Evolutionary conservation across 2,113 vertebrate genomes (phyloP).

Genomic region (Campylomormyrus numenius): DNA sequence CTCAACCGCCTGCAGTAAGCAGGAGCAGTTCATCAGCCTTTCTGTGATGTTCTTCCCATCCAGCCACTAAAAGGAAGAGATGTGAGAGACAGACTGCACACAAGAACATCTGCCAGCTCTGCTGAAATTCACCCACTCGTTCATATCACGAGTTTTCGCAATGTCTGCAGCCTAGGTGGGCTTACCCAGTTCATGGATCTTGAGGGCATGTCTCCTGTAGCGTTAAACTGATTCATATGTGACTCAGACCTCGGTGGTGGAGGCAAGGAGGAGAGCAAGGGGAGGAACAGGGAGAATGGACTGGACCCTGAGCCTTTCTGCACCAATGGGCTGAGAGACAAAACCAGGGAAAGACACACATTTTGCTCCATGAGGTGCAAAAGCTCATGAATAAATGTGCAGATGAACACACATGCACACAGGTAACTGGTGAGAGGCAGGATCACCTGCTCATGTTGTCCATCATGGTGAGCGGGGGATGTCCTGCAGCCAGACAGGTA

Average conservation of each 20-base stretch:
- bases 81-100: background rate
- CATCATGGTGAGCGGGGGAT: background rate
- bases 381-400: background rate
- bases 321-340: background rate
- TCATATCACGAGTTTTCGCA: background rate
- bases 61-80: background rate
- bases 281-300: background rate
- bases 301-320: background rate
- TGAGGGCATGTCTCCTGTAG: background rate
- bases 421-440: background rate
- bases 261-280: background rate
- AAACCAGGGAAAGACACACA: background rate
- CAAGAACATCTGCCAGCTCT: background rate
- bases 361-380: background rate
- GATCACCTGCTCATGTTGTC: background rate
- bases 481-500: background rate
- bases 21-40: constrained; percentile 11
- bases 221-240: background rate
- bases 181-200: background rate
- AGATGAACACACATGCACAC: background rate
- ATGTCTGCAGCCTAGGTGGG: background rate
- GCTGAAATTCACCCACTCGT: background rate
- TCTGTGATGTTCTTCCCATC: background rate
- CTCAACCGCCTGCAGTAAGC: background rate
- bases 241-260: background rate